Base-by-base conservation (phyloP, 2,113 vertebrate genomes). In the Trogon melanurus region DNA sequence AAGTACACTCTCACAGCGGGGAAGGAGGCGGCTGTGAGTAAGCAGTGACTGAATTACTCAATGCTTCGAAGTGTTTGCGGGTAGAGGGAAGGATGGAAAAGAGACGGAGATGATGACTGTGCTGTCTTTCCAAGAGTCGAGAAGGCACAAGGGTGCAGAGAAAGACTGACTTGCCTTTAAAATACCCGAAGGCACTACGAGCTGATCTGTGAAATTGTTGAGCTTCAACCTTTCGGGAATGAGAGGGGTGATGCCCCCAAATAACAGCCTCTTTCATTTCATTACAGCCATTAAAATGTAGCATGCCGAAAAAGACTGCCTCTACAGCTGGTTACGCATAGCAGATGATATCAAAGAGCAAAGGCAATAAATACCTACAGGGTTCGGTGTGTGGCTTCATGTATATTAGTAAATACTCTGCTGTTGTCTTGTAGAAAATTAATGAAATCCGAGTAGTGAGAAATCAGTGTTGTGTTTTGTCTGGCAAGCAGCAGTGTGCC, bases 1-100 rank as follows among this genome's bases (percentile, higher is more conserved):
- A 76, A 78, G 34, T 34, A 23, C 0, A 0, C 9, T 45, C 32
- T 81, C 1, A 0, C 23, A 36, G 84, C 0, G 3, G 48, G 20
- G 36, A 48, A 69, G 20, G 69, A 86, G n/a, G 69, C 73, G 74
- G 53, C 32, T 80, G n/a, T 85, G 84, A 91, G 83, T 84, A 80
- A 67, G 27, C 9, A 3, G 30, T 7, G 53, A 23, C 30, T 48
- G 65, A 65, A 75, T 85, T 82, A 36, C 73, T 76, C 32, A 14
- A 4, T 45, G 51, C 36, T 47, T 74, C 71, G 60, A 82, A 90
- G 50, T 47, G 38, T 71, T 79, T 93, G 71, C 73, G 64, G 73
- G 79, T 66, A 85, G 62, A 70, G 36, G 74, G 16, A 90, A 73
- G 26, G 74, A 51, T 54, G 58, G 62, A 65, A 93, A 88, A 79